Evolutionary conservation across 2,797 vertebrate genomes (phyloP), one percentile per base, ranked within the genome.

Genomic region (Onychomys torridus): DNA sequence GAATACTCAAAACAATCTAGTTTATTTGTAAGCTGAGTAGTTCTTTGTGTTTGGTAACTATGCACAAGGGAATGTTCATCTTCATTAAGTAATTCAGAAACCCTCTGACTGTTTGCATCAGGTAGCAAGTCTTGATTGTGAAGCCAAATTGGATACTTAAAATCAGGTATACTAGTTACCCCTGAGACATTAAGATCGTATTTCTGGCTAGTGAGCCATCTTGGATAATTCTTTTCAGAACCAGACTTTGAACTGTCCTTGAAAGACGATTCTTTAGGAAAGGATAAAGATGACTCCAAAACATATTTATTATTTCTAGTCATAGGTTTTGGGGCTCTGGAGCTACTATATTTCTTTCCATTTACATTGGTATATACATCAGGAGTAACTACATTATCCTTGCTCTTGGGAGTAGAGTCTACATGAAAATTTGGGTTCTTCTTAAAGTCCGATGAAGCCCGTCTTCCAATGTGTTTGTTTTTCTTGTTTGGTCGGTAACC

Each of bases 191-290:
- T 98, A 90, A 99, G 97, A 9, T 99, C 98, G 0, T 98, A 98
- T 95, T 98, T 99, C 93, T 98, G 98, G 94, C 98, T 98, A n/a
- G 99, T 99, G 65, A 99, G 97, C 99, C 99, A 99, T 71, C 99
- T 98, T 1, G 99, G 99, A 91, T 99, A 99, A 92, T 98, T 98
- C 82, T 98, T 98, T 83, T 93, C 92, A 90, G 95, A 65, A 75
- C 0, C 71, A 14, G 88, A 14, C 29, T 89, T 65, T 17, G 67
- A 90, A n/a, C n/a, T 78, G 59, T 97, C 91, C 49, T 97, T 86
- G 21, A 97, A 79, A 75, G 93, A 77, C 1, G 87, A 85, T 14
- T 97, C 71, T 59, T 95, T 95, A 0, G 23, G 32, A 61, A 95
- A 96, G 94, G 40, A 92, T 32, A 93, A 49, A 40, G 97, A 97